A percentile compares a stretch with the other conserved stretches of the same genome.
These are phyloP conservation scores for Quadriops clusia DNA, from an alignment of 2,888 invertebrate genomes.

Conservation along the genomic window DNA sequence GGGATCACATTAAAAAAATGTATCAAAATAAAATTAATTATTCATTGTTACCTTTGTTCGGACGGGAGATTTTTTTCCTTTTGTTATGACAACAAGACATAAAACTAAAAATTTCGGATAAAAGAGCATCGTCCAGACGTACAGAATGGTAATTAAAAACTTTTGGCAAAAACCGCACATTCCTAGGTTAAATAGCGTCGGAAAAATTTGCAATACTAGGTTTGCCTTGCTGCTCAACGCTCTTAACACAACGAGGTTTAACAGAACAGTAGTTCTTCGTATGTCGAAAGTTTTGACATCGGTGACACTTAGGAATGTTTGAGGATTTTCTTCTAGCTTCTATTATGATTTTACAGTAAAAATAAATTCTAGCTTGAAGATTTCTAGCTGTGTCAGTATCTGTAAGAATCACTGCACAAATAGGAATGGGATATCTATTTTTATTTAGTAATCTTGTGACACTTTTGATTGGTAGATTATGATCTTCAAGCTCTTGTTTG, in stretches of 20 bases:
- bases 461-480: not conserved
- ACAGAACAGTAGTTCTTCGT: constrained; percentile 8
- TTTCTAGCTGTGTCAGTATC: constrained; percentile 1
- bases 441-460: constrained; percentile 3
- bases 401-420: constrained; percentile 1
- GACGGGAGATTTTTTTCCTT: too few relatives aligned
- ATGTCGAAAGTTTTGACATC: constrained; percentile 8
- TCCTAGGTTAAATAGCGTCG: too few relatives aligned
- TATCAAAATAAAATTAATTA: too few relatives aligned
- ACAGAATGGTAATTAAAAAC: too few relatives aligned
- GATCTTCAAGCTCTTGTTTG: not conserved
- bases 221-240: too few relatives aligned
- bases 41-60: too few relatives aligned
- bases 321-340: constrained; percentile 1
- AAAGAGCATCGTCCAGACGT: too few relatives aligned
- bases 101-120: too few relatives aligned
- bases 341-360: not conserved
- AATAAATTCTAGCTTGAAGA: not conserved
- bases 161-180: too few relatives aligned
- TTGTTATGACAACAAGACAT: too few relatives aligned
- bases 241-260: constrained; percentile 1
- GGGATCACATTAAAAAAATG: too few relatives aligned
- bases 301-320: not conserved
- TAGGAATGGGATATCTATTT: not conserved
- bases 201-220: too few relatives aligned